Conservation (phyloP, 2,888 invertebrate species). For the Chalcosyrphus nemorum region DNA sequence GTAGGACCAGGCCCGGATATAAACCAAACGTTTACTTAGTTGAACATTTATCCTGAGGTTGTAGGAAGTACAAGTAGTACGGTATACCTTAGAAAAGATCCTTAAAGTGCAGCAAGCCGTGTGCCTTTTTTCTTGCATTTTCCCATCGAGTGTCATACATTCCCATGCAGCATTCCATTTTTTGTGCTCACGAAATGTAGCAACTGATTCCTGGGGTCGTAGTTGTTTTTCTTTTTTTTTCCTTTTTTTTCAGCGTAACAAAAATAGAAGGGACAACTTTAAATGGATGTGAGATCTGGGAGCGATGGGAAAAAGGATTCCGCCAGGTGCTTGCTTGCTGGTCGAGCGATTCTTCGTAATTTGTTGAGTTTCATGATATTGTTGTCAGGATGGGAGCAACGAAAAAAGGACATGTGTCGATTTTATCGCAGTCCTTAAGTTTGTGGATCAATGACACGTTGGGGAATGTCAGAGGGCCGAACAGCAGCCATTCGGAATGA, state of each 20-base stretch:
- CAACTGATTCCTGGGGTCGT: constrained; percentile 63
- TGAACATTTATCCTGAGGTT: constrained; percentile 55
- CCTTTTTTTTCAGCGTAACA: neutral
- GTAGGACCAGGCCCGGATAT: constrained; percentile 52
- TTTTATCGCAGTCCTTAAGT: constrained; percentile 63
- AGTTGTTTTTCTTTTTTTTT: constrained; percentile 4
- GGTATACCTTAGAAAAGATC: constrained; percentile 23
- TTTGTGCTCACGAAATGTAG: constrained; percentile 56
- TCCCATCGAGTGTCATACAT: constrained; percentile 50
- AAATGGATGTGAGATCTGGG: constrained; percentile 45
- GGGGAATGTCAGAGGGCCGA: constrained; percentile 13
- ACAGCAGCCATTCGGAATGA: constrained; percentile 29
- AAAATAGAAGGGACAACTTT: constrained; percentile 46
- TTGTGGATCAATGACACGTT: constrained; percentile 63
- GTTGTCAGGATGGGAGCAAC: constrained; percentile 24
- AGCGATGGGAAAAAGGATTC: constrained; percentile 43
- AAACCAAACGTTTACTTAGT: constrained; percentile 72
- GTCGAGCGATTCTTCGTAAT: constrained; percentile 66
- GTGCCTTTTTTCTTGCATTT: constrained; percentile 6
- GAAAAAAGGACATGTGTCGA: constrained; percentile 52
- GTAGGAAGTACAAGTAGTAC: constrained; percentile 11
- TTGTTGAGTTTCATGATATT: constrained; percentile 58
- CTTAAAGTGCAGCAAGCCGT: constrained; percentile 68
- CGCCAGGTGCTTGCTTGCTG: constrained; percentile 66
- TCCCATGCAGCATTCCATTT: constrained; percentile 42